Base-by-base conservation (phyloP, 2,113 vertebrate species). In the Antidorcas marsupialis region DNA sequence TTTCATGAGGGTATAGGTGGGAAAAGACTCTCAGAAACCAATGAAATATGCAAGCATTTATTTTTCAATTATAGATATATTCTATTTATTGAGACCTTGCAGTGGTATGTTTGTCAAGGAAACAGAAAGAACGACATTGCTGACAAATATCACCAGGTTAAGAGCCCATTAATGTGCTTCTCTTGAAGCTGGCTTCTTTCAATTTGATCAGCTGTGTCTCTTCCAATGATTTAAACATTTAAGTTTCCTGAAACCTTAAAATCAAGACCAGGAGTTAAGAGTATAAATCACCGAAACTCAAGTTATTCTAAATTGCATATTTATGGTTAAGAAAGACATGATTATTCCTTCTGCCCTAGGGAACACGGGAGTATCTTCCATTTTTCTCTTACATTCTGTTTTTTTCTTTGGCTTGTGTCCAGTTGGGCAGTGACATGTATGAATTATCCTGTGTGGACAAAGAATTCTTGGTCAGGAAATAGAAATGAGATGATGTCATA, bases 231-330 rank as follows among this genome's bases (percentile, higher is more conserved):
- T 96, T 96, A 95, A 96, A 71, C 36, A 47, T 15, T 55, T 15
- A 25, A 83, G 25, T 13, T 25, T 94, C 45, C 82, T 87, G 93
- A 60, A 82, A 82, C 25, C 87, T 57, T 90, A 90, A 74, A 96
- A 78, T 93, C 33, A 47, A 97, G 97, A 89, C 6, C 43, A 52
- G 23, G 27, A 91, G 17, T 27, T 71, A 87, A 87, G 12, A 57
- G 33, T 33, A 89, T 96, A 97, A 98, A 96, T 91, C 76, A 91
- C 17, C 47, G n/a, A 91, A 97, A 91, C 52, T 2, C 23, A 78
- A 55, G 36, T 79, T 93, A 39, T 13, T 43, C 60, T 97, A 88
- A 85, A 91, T 52, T 89, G 33, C 64, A 47, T 93, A 93, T 93
- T 76, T 71, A 30, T 79, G 81, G 28, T 78, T 89, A 8, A 19